Evolutionary conservation across 2,797 vertebrate species (phyloP), one percentile per base, ranked within the genome.

Genomic region (Schizopygopsis malacanthus): DNA sequence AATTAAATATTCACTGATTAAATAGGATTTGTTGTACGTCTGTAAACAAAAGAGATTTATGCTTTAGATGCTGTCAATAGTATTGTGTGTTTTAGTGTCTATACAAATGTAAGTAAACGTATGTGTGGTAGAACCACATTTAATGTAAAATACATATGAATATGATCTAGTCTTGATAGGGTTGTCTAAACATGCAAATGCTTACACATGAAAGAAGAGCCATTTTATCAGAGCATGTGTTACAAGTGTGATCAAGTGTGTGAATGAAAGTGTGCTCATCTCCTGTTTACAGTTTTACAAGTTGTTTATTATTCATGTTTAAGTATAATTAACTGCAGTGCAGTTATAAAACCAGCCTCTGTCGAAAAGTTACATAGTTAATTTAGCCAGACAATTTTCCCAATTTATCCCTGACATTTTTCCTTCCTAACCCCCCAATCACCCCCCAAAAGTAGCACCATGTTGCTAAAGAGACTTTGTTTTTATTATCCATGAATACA

Each of bases 371-470:
- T 33, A 33, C 28, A 33, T 33, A 33, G 28, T 33, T 33, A 33
- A 82, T 45, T 43, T 71, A 41, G 81, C 41, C 15, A 82, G 37
- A 67, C 72, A 69, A 61, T 70, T 79, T 65, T 65, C 18, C 22
- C 67, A 72, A 56, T 56, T 77, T 65, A 84, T 47, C 47, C 45
- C 61, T 84, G 82, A 54, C 61, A 69, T 76, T 61, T 20, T 41
- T n/a, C 9, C 33, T 69, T 54, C 59, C 59, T 63, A 13, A 12
- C 13, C 28, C 13, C 13, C 25, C 12, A 18, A 54, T 8, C 18
- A 12, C 4, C 61, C 25, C 25, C 43, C 10, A 10, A 45, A 65
- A 28, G n/a, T 5, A 11, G 43, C 43, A 73, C 72, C 72, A 20
- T 67, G 59, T 67, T 84, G 82, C 33, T 65, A 20, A 84, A 84